Evolutionary conservation across 2,113 vertebrate genomes (phyloP), one percentile per base, ranked within the genome.

Genomic region (Nibea coibor): DNA sequence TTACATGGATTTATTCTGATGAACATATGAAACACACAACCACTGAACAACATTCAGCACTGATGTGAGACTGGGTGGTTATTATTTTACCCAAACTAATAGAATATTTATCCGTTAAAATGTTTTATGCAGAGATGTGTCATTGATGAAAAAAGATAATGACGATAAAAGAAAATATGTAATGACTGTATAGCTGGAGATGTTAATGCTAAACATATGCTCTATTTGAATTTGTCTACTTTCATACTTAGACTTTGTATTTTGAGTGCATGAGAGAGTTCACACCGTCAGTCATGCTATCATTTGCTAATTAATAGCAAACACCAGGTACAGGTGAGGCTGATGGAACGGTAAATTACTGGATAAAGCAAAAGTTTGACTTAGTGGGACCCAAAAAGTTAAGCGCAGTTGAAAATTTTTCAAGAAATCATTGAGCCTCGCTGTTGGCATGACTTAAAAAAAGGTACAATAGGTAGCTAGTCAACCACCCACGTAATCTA

Each of bases 1-100:
- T 82, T 20, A 48, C 43, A 47, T 76, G 65, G 50, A 75, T 83
- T 78, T 84, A 83, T 64, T 26, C 28, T 35, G n/a, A 65, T 26
- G 48, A 74, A 47, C n/a, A 75, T 42, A 26, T 48, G 26, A 43
- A 59, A 72, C 59, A 22, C 19, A 24, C 58, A 50, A 48, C 20
- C 5, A 15, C 61, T 17, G 45, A 42, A 66, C 31, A 39, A 59
- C 26, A 35, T 58, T 17, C 31, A 74, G 0, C 8, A 51, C 9
- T 50, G 7, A n/a, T 47, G 14, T 43, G 42, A 11, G 8, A 43
- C 10, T 43, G 42, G 42, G 10, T 43, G 42, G 42, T 43, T 43
- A 43, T 31, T 31, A 5, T 31, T 31, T 31, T 1, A 35, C 2
- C 1, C 6, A 35, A 8, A 35, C 35, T 35, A 35, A 31, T 31